Conservation (phyloP, 1,140 invertebrate genomes). For the Drosophila arizonae region DNA sequence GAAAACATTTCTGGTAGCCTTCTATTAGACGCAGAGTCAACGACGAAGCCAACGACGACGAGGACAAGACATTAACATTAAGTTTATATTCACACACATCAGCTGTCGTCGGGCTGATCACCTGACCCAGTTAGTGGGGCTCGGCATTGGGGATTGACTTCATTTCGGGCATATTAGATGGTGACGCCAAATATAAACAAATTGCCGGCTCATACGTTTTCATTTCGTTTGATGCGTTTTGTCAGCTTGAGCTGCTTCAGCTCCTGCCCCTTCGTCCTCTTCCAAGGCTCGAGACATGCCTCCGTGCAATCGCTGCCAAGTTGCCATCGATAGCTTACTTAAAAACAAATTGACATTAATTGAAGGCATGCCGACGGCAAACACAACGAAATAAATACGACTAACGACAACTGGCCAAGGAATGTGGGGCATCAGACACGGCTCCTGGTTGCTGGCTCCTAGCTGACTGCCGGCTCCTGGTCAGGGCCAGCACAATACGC, state of each 20-base stretch:
- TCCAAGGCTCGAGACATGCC: background rate
- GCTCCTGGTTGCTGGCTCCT: background rate
- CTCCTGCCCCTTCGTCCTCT: background rate
- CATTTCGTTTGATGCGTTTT: constrained; percentile 68
- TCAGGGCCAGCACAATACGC: constrained; percentile 17
- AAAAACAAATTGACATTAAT: constrained; percentile 82
- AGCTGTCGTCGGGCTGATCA: constrained; percentile 66
- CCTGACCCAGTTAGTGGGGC: constrained; percentile 45
- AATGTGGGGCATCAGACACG: constrained; percentile 34
- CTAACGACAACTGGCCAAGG: constrained; percentile 65
- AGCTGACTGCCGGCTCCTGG: constrained; percentile 9
- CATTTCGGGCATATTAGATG: constrained; percentile 45
- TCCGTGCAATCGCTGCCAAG: constrained; percentile 17
- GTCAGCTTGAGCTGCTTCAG: background rate
- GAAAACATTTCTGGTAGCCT: constrained; percentile 77
- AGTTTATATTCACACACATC: constrained; percentile 73
- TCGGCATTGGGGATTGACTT: background rate
- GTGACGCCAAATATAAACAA: constrained; percentile 71
- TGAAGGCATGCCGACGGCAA: constrained; percentile 78
- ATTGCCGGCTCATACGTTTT: constrained; percentile 70
- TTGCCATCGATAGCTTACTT: constrained; percentile 77
- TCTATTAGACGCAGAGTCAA: constrained; percentile 48
- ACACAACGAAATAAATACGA: constrained; percentile 77
- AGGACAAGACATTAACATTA: constrained; percentile 75
- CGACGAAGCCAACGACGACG: constrained; percentile 16